Percentiles rank a stretch among this genome's conserved stretches.
Conservation (phyloP, 2,113 vertebrate species). For the Onychorhynchus coronatus region DNA sequence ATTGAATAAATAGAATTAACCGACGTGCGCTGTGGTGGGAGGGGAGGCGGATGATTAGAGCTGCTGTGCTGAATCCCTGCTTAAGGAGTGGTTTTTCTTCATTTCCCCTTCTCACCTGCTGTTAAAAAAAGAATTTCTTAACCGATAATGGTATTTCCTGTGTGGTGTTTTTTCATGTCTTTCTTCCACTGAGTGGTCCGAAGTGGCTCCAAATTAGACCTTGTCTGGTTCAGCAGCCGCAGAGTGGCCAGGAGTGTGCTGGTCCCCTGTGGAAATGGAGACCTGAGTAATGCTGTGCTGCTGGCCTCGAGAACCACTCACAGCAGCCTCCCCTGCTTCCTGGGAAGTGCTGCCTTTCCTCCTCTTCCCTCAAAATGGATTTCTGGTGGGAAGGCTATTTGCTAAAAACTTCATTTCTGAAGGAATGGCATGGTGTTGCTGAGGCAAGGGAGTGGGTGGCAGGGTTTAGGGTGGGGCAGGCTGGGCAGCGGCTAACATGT, state of each 20-base stretch:
- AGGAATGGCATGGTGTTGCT: background rate
- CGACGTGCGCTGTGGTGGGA: background rate
- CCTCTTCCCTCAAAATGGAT: background rate
- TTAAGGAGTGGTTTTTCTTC: background rate
- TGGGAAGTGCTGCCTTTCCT: background rate
- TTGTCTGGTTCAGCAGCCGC: rapidly evolving
- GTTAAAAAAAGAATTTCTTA: background rate
- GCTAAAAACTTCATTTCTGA: background rate
- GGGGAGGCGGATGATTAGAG: background rate
- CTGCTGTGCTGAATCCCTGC: too few species aligned
- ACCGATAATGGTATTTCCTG: background rate
- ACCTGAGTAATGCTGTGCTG: rapidly evolving
- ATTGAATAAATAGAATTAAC: background rate
- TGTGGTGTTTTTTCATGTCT: background rate
- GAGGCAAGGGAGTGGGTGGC: background rate
- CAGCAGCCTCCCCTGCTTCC: background rate
- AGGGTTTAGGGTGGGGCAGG: too few species aligned
- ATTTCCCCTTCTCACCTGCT: background rate
- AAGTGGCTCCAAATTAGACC: background rate
- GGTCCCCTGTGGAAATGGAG: rapidly evolving
- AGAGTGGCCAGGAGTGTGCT: rapidly evolving
- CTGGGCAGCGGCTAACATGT: background rate
- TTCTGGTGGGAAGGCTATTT: background rate
- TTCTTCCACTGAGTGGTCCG: background rate
- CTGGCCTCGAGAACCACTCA: rapidly evolving